Percentiles rank a stretch among this genome's conserved stretches.
These are phyloP conservation scores for Notodromas monacha DNA, from an alignment of 2,888 invertebrate genomes.

Conservation along the genomic window DNA sequence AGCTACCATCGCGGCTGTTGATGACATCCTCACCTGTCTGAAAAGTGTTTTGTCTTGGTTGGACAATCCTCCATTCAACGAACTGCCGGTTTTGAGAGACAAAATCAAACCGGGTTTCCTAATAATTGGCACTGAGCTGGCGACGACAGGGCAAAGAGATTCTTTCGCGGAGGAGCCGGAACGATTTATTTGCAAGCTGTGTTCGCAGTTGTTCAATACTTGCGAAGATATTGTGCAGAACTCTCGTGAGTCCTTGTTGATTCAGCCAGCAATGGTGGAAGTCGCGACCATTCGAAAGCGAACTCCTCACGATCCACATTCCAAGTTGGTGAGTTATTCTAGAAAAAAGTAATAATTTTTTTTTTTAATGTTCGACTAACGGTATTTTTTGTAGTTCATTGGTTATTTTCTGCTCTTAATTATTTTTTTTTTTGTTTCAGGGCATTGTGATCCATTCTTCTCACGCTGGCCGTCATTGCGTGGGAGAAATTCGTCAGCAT, in stretches of 20 bases:
- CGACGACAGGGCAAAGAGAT: conserved; percentile 61
- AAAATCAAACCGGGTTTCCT: conserved; percentile 33
- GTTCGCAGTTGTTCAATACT: conserved; percentile 31
- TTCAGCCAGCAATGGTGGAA: conserved; percentile 69
- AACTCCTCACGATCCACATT: conserved; percentile 48
- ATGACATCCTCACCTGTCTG: conserved; percentile 43
- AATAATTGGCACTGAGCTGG: conserved; percentile 46
- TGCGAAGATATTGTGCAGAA: conserved; percentile 52
- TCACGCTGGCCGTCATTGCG: conserved; percentile 36
- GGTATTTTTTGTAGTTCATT: no score
- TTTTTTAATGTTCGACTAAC: no score
- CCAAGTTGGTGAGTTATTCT: no score
- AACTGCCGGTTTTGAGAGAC: not conserved
- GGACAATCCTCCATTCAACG: conserved; percentile 29
- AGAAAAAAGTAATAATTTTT: no score
- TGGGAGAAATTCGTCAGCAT: conserved; percentile 59
- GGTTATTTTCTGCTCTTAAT: no score
- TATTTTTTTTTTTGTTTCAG: conserved; percentile 17
- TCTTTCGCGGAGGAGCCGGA: conserved; percentile 32
- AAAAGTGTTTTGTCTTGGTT: conserved; percentile 70
- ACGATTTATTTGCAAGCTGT: conserved; percentile 21
- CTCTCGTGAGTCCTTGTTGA: conserved; percentile 51
- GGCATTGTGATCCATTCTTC: conserved; percentile 66
- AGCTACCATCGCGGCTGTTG: conserved; percentile 48
- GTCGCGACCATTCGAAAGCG: conserved; percentile 48